Evolutionary conservation across 2,888 invertebrate genomes (phyloP).

Genomic region (Aphidoletes aphidimyza): DNA sequence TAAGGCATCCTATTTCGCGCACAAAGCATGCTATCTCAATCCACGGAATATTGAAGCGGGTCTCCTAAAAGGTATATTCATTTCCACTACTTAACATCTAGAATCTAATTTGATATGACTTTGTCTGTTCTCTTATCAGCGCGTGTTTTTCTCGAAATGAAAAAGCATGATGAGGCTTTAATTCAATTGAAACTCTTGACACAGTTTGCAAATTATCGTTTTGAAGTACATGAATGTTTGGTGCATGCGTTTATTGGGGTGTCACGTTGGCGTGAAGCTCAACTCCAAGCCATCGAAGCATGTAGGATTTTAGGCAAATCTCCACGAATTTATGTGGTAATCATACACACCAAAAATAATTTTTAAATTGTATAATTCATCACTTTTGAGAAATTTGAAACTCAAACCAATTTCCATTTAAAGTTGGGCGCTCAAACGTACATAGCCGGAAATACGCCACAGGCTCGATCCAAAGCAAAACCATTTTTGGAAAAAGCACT

Average conservation of each 20-base stretch:
- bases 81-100: too few species aligned
- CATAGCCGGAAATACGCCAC: constrained; percentile 71
- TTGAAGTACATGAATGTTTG: constrained; percentile 81
- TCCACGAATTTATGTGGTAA: constrained; percentile 78
- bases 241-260: constrained; percentile 78
- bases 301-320: constrained; percentile 78
- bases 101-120: too few species aligned
- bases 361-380: background rate
- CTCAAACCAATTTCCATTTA: background rate
- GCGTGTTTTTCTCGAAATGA: constrained; percentile 62
- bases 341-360: background rate
- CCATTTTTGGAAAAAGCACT: constrained; percentile 79
- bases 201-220: constrained; percentile 63
- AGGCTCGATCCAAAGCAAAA: constrained; percentile 70
- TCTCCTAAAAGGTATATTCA: constrained; percentile 74
- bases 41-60: constrained; percentile 78
- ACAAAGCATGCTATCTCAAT: constrained; percentile 76
- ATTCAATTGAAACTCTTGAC: background rate
- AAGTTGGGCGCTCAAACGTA: constrained; percentile 81
- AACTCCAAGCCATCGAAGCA: constrained; percentile 76
- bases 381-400: too few species aligned
- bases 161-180: constrained; percentile 62
- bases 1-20: constrained; percentile 78
- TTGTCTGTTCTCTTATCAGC: too few species aligned
- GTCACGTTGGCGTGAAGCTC: constrained; percentile 77